Evolutionary conservation across 1,140 invertebrate species (phyloP).

Genomic region (Pseudobourletiella spinata): DNA sequence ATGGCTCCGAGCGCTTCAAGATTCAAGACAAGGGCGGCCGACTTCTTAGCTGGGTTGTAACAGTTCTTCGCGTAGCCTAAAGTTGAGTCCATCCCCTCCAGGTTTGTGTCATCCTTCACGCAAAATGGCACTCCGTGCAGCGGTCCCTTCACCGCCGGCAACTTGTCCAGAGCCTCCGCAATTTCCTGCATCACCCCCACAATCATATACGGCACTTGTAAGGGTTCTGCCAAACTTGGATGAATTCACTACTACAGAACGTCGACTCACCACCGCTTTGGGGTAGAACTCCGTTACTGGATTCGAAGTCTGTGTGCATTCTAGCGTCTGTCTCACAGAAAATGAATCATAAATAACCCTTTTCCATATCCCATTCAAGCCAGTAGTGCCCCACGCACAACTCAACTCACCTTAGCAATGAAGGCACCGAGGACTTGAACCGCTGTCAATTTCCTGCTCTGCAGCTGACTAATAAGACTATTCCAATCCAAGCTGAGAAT

Average conservation of each 20-base stretch:
- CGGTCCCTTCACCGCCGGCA: conserved; percentile 26
- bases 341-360: too few species aligned
- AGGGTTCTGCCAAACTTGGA: too few species aligned
- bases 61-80: conserved; percentile 43
- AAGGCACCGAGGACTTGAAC: conserved; percentile 29
- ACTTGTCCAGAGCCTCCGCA: conserved; percentile 20
- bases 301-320: conserved; percentile 13
- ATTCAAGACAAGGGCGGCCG: conserved; percentile 39
- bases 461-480: conserved; percentile 22
- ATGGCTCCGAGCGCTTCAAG: conserved; percentile 40
- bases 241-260: neutral
- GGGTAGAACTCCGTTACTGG: conserved; percentile 20
- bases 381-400: neutral
- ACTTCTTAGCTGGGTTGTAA: conserved; percentile 37
- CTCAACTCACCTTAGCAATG: conserved; percentile 1
- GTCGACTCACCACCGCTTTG: conserved; percentile 13
- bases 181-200: conserved; percentile 2
- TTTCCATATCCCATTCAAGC: too few species aligned
- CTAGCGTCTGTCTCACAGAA: conserved; percentile 12
- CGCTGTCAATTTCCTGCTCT: conserved; percentile 29
- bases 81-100: conserved; percentile 44
- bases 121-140: conserved; percentile 41
- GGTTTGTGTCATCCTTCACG: conserved; percentile 39
- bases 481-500: conserved; percentile 27
- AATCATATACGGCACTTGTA: neutral